These are phyloP conservation scores for Oriolus oriolus DNA, from an alignment of 2,113 vertebrate species.

Conservation along the genomic window DNA sequence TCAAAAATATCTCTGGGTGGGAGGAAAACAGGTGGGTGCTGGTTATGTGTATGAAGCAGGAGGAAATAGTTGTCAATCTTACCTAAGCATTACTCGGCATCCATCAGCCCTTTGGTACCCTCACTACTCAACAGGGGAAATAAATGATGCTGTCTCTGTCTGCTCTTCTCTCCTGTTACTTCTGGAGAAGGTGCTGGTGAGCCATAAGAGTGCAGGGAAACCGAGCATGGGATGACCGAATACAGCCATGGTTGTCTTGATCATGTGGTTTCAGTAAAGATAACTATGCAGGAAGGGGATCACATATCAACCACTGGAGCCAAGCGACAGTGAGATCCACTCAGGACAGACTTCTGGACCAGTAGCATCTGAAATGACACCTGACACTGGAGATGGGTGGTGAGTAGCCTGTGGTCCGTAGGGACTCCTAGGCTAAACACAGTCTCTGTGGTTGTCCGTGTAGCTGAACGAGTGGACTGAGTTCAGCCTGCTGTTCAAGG, in stretches of 20 bases:
- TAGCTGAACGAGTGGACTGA: neutral
- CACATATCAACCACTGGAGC: neutral
- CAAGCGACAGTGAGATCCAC: neutral
- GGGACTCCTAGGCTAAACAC: neutral
- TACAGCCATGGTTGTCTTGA: neutral
- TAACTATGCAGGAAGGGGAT: neutral
- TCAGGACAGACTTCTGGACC: neutral
- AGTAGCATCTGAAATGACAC: neutral
- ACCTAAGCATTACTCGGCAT: slow-evolving; percentile 45
- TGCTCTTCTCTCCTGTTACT: neutral
- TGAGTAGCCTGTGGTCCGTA: neutral
- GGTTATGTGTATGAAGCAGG: slow-evolving; percentile 46
- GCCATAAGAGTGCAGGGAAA: neutral
- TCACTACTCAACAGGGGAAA: neutral
- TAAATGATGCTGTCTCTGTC: neutral
- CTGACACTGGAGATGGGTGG: neutral
- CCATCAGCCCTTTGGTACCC: slow-evolving; percentile 33
- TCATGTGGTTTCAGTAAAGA: neutral
- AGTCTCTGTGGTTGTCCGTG: neutral
- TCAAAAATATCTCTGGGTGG: slow-evolving; percentile 54
- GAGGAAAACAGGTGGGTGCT: slow-evolving; percentile 46
- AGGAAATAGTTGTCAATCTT: slow-evolving; percentile 66
- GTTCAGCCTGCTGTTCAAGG: neutral
- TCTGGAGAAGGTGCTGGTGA: neutral
- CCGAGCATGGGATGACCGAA: neutral